These are phyloP conservation scores for Scaptomyza caliginosa DNA, from an alignment of 2,888 invertebrate species.

Conservation along the genomic window DNA sequence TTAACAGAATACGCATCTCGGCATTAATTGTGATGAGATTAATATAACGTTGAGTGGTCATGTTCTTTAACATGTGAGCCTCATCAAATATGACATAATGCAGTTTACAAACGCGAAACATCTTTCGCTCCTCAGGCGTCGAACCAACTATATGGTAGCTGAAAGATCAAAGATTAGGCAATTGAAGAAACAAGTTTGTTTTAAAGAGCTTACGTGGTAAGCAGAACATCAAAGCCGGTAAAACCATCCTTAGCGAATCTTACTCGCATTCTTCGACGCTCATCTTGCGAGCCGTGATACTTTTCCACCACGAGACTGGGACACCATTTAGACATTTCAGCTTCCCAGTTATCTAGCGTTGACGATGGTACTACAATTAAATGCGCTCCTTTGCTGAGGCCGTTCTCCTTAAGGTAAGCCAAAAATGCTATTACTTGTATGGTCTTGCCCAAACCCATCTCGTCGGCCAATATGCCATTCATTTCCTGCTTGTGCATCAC, in stretches of 20 bases:
- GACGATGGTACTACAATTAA: constrained; percentile 98
- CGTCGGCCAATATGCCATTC: constrained; percentile 98
- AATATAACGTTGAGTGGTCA: constrained; percentile 95
- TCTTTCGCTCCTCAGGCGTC: constrained; percentile 94
- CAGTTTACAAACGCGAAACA: constrained; percentile 94
- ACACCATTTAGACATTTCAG: constrained; percentile 91
- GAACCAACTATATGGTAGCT: constrained; percentile 86
- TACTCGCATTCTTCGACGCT: constrained; percentile 90
- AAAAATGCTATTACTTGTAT: constrained; percentile 97
- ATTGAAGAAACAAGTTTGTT: background rate
- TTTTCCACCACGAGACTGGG: constrained; percentile 91
- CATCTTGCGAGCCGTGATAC: constrained; percentile 95
- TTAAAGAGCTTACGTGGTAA: constrained; percentile 90
- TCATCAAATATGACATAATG: constrained; percentile 98
- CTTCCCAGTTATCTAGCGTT: constrained; percentile 95
- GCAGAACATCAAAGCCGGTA: constrained; percentile 91
- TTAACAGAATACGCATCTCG: constrained; percentile 92
- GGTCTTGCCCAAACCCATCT: constrained; percentile 98
- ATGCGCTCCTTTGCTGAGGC: constrained; percentile 91
- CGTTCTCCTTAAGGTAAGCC: constrained; percentile 93
- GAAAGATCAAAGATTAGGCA: constrained; percentile 11
- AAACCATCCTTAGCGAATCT: constrained; percentile 90
- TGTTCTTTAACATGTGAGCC: constrained; percentile 99
- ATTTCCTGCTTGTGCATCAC: constrained; percentile 94
- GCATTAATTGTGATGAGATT: constrained; percentile 95